These are phyloP conservation scores for Yponomeuta evonymella DNA, from an alignment of 2,888 invertebrate species.

Conservation along the genomic window DNA sequence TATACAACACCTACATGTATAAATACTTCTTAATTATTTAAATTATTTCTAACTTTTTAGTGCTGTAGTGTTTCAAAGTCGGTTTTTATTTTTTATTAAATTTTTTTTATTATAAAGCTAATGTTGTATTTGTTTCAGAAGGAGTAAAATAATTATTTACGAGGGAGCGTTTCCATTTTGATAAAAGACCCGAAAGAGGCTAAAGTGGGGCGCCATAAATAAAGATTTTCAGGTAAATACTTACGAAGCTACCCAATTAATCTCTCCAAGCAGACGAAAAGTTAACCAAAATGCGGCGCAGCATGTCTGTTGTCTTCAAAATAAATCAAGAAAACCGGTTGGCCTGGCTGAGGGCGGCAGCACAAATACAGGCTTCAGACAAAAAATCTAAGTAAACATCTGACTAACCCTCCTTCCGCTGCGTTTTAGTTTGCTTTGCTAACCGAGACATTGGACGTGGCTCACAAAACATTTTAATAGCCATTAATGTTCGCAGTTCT, in stretches of 20 bases:
- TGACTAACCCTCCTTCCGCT: slow-evolving; percentile 31
- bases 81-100: too few species aligned
- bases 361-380: slow-evolving; percentile 16
- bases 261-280: not conserved
- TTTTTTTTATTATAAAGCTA: too few species aligned
- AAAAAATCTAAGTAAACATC: slow-evolving; percentile 53
- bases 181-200: not conserved
- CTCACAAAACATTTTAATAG: not conserved
- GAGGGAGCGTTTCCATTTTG: not conserved
- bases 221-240: not conserved
- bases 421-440: slow-evolving; percentile 5
- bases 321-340: slow-evolving; percentile 57
- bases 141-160: too few species aligned
- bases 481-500: not conserved
- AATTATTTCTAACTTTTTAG: too few species aligned
- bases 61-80: too few species aligned
- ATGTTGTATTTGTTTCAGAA: too few species aligned
- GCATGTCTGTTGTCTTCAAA: slow-evolving; percentile 37
- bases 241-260: not conserved
- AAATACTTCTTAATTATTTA: too few species aligned
- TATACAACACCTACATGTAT: too few species aligned
- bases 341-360: slow-evolving; percentile 3
- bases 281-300: slow-evolving; percentile 17
- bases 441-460: not conserved
- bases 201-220: slow-evolving; percentile 20